Percentiles rank a stretch among this genome's conserved stretches.
Evolutionary conservation across 2,888 invertebrate species (phyloP).

Genomic region (Troides aeacus): DNA sequence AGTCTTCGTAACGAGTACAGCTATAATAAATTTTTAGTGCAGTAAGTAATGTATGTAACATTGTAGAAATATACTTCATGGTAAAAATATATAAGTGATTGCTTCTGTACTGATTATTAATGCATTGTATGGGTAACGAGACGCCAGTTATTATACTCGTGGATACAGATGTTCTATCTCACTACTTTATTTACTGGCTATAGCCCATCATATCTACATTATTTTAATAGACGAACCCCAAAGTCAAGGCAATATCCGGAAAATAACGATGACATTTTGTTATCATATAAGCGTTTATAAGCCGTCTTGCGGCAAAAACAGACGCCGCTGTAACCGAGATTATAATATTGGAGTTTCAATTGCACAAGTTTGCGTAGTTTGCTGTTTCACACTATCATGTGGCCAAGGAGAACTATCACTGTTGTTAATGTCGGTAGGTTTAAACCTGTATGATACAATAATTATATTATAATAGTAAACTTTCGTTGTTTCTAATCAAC

Average conservation of each 20-base stretch:
- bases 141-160: too few relatives aligned
- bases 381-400: constrained; percentile 66
- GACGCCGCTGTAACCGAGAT: constrained; percentile 65
- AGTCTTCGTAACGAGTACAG: too few relatives aligned
- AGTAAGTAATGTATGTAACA: too few relatives aligned
- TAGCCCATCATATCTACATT: too few relatives aligned
- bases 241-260: not conserved
- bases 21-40: too few relatives aligned
- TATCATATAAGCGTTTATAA: constrained; percentile 45
- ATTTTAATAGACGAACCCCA: too few relatives aligned
- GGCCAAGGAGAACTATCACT: constrained; percentile 28
- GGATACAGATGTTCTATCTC: too few relatives aligned
- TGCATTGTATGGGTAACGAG: too few relatives aligned
- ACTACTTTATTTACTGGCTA: too few relatives aligned
- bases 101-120: too few relatives aligned
- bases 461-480: not conserved
- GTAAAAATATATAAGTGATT: too few relatives aligned
- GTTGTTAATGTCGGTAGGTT: constrained; percentile 5
- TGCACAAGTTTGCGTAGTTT: constrained; percentile 75
- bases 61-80: too few relatives aligned
- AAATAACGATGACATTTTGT: constrained; percentile 16
- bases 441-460: not conserved
- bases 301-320: constrained; percentile 63
- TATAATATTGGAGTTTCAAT: constrained; percentile 76
- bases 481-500: not conserved